Evolutionary conservation across 1,140 invertebrate genomes (phyloP).

Genomic region (Calliphora vicina): DNA sequence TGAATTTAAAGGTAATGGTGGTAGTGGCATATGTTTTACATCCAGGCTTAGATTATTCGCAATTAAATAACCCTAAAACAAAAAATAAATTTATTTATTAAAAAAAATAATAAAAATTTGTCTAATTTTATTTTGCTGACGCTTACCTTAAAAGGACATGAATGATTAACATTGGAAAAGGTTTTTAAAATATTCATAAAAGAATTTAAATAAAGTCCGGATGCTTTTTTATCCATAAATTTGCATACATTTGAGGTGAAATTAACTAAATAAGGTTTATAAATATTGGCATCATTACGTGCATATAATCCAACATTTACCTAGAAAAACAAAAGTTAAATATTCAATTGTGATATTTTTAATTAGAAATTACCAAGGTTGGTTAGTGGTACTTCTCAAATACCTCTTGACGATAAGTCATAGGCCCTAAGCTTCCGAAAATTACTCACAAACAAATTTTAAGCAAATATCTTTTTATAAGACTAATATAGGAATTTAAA

Average conservation of each 20-base stretch:
- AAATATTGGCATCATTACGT: constrained; percentile 3
- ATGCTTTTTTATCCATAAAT: background rate
- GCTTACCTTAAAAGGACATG: background rate
- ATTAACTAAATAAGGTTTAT: constrained; percentile 1
- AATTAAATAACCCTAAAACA: background rate
- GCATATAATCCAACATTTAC: background rate
- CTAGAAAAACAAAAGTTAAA: background rate
- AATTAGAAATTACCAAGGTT: no score
- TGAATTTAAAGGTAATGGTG: background rate
- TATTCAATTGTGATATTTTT: background rate
- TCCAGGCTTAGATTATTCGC: background rate
- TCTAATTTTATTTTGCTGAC: background rate
- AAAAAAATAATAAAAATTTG: background rate
- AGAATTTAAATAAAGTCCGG: background rate
- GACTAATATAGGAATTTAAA: no score
- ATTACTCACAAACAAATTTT: no score
- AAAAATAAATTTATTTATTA: background rate
- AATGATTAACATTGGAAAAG: constrained; percentile 10
- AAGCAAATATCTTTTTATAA: no score
- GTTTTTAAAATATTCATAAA: background rate
- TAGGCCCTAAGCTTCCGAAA: no score
- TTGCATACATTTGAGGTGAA: background rate
- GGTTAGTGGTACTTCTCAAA: no score
- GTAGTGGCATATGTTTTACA: background rate
- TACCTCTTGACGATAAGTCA: no score